Percentiles rank a stretch among this genome's conserved stretches.
These are phyloP conservation scores for Motacilla alba DNA, from an alignment of 2,113 vertebrate genomes.

Conservation along the genomic window DNA sequence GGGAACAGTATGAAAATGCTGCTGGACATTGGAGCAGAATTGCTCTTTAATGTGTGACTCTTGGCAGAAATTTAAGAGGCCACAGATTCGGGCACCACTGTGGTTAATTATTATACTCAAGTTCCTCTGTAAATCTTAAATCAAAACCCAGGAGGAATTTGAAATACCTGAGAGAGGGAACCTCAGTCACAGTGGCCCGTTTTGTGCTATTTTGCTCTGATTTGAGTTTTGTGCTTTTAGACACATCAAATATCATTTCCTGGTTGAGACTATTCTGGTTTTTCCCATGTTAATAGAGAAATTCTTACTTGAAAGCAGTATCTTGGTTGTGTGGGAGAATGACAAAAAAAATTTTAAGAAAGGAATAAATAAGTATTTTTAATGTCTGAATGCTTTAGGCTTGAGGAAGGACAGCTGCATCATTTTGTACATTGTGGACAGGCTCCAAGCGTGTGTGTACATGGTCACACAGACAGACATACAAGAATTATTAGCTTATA, in stretches of 20 bases:
- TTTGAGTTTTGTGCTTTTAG: neutral
- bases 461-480: neutral
- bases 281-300: neutral
- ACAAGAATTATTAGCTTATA: neutral
- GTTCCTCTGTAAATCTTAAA: neutral
- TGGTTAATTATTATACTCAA: neutral
- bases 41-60: neutral
- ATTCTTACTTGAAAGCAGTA: neutral
- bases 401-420: neutral
- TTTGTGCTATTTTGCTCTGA: neutral
- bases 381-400: neutral
- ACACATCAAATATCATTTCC: neutral
- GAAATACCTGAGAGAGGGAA: neutral
- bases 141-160: neutral
- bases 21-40: neutral
- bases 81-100: neutral
- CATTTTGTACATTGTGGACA: neutral
- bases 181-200: neutral
- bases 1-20: neutral
- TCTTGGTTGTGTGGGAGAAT: neutral
- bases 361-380: neutral
- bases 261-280: neutral
- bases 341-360: neutral
- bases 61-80: neutral
- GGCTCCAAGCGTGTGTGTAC: neutral